Evolutionary conservation across 2,888 invertebrate genomes (phyloP), one percentile per base, ranked within the genome.

Genomic region (Plemyria rubiginata): DNA sequence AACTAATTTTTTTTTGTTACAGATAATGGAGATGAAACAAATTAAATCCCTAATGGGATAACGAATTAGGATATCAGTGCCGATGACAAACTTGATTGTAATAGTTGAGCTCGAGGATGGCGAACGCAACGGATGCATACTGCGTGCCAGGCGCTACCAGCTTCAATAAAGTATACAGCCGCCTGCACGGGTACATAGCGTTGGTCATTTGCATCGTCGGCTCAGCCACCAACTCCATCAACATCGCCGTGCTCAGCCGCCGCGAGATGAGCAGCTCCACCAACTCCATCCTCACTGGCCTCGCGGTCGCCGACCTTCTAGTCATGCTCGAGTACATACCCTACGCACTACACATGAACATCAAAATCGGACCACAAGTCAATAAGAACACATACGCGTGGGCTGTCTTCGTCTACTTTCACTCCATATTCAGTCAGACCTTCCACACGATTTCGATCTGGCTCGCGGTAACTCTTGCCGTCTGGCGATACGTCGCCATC

Each of bases 251-350:
- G 11, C 93, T 99, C 56, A 96, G 98, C 8, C 95, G 97, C 12
- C 95, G 96, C 36, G 97, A 98, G 85, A 98, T 99, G 98, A 93
- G 94, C 67, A 97, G 97, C 62, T 96, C 98, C 3, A 98, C 98
- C 32, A 99, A 99, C 89, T 95, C 97, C 55, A 98, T 99, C 63
- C 94, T 99, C 45, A 98, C 98, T 0, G 97, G 97, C 5, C 93
- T 98, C 36, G 99, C 99, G 0, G 95, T 98, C 8, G 97, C 98
- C 13, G 99, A 99, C 84, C 94, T 99, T 38, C 94, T 98, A n/a
- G 98, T 98, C 13, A 98, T 99, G 96, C 93, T 98, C 76, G 98
- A 98, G 77, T 99, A 98, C 86, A 96, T 99, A 68, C 98, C 98
- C 0, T 98, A 97, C 83, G 96, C 96, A 2, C 94, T 96, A 57